Evolutionary conservation across 2,888 invertebrate species (phyloP), one percentile per base, ranked within the genome.

Genomic region (Pachydiplax longipennis): DNA sequence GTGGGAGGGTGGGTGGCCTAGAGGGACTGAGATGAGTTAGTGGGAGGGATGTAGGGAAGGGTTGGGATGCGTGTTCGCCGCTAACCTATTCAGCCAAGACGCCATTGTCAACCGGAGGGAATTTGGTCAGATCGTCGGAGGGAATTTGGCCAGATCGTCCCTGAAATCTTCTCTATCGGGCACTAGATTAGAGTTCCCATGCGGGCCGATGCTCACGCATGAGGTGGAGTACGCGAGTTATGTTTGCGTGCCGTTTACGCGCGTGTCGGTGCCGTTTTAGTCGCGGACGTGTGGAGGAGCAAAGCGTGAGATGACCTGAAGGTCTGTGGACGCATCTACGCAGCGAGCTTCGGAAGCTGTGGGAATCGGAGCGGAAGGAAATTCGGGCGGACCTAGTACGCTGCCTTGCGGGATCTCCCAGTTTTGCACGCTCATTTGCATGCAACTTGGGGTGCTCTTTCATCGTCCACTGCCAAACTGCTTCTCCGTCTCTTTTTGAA

Each of bases 291-390:
- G 87, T 87, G 87, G 37, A n/a, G 13, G 61, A 87, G 13, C 87
- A 87, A 10, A 3, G 37, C 37, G 35, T 37, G 61, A 61, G 87
- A 87, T 87, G 87, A 87, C 61, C 87, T 87, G 87, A 87, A 87
- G 73, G 73, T 73, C 12, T 18, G 2, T 15, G 18, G 18, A 18
- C 53, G 53, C 53, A 5, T 53, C 18, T 18, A 18, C 44, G 44
- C n/a, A 65, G 65, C 73, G 25, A 73, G 31, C 73, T 61, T 37
- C 87, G 37, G 58, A 58, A 35, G 37, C 37, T 87, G 61, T 15
- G 37, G 35, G 58, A 37, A 37, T 65, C 5, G 37, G 40, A 87
- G 37, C 22, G 58, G n/a, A 22, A 18, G 44, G n/a, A 37, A 81
- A 81, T 44, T 87, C 25, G 31, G 73, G 73, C 31, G 73, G 73